Evolutionary conservation across 2,888 invertebrate species (phyloP), one percentile per base, ranked within the genome.

Genomic region (Pedicia rivosa): DNA sequence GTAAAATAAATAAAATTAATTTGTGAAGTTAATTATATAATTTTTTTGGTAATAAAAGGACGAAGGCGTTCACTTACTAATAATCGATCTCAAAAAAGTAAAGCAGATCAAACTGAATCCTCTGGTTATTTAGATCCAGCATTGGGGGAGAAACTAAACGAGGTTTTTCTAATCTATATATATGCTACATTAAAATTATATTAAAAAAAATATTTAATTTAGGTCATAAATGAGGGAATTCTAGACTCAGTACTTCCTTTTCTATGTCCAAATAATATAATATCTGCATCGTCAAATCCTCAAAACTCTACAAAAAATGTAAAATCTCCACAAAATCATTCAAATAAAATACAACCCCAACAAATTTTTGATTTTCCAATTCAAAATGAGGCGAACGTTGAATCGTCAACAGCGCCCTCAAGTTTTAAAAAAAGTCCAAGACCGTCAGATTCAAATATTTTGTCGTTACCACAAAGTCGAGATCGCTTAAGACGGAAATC

Each of bases 171-270:
- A n/a, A n/a, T n/a, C n/a, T 2, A n/a, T n/a, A n/a, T n/a, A n/a
- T n/a, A n/a, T n/a, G n/a, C n/a, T n/a, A n/a, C n/a, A n/a, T n/a
- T n/a, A n/a, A n/a, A n/a, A n/a, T n/a, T n/a, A n/a, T n/a, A n/a
- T n/a, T n/a, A n/a, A n/a, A n/a, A n/a, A n/a, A n/a, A n/a, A n/a
- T n/a, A n/a, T n/a, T n/a, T n/a, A n/a, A n/a, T n/a, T n/a, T n/a
- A n/a, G n/a, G n/a, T n/a, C 3, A 67, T 87, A 42, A 76, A 78
- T 33, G 86, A 86, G 62, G 86, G 86, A 9, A 68, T 87, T 41
- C 57, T 86, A 34, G 87, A 87, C 59, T 82, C 84, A 0, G 77
- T 87, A 39, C 57, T 86, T 33, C 80, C 86, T 0, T 82, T 82
- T 50, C 66, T 86, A 44, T 74, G 36, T 55, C 67, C 35, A 20